Percentiles rank a stretch among this genome's conserved stretches.
phyloP scores from a whole-genome alignment of 1,140 invertebrate genomes.

The Ooceraea biroi region DNA sequence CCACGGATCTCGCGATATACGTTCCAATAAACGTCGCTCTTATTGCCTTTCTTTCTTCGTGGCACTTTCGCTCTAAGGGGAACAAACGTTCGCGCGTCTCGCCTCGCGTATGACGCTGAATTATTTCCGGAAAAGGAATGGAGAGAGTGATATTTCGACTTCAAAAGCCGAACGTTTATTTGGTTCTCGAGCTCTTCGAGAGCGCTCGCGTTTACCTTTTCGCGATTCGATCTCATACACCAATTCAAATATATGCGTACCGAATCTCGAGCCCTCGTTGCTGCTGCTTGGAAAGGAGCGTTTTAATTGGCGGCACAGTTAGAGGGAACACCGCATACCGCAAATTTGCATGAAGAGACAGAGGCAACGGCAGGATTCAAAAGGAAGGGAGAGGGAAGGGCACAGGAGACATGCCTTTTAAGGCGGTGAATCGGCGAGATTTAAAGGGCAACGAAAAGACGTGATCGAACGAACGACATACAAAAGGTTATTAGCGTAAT shows the following conservation, averaged over 20 bases:
- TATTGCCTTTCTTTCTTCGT: neutral
- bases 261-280: conserved; percentile 31
- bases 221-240: neutral
- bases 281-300: conserved; percentile 80
- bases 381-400: neutral
- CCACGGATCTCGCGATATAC: neutral
- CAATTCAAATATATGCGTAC: neutral
- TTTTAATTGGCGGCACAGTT: conserved; percentile 83
- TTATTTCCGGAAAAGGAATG: neutral
- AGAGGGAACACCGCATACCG: conserved; percentile 59
- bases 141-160: neutral
- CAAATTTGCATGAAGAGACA: conserved; percentile 69
- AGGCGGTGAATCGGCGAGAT: conserved; percentile 62
- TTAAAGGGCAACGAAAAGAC: conserved; percentile 57
- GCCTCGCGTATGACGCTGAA: neutral
- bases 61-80: neutral
- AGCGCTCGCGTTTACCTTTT: neutral
- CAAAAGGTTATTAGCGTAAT: conserved; percentile 65
- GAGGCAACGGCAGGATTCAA: conserved; percentile 25
- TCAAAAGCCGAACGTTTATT: conserved; percentile 29
- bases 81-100: neutral
- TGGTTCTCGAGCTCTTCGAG: neutral
- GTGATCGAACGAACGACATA: neutral
- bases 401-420: conserved; percentile 62
- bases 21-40: neutral